Conservation (phyloP, 2,797 vertebrate genomes). For the Poeciliopsis paucimaculata region DNA sequence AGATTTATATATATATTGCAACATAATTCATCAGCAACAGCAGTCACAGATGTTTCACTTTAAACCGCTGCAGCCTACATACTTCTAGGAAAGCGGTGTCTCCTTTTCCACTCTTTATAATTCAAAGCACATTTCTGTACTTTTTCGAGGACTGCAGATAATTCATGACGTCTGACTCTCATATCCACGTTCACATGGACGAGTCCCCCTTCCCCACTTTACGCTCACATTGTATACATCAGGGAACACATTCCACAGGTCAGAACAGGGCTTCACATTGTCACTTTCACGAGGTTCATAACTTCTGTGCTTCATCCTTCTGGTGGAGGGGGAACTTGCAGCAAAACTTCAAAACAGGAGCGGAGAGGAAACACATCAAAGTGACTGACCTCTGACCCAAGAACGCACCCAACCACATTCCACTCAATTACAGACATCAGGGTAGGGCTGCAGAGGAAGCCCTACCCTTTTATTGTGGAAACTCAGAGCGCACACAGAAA, state of each 20-base stretch:
- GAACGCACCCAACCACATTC: constrained; percentile 73
- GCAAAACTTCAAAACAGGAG: constrained; percentile 67
- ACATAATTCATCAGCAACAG: constrained; percentile 20
- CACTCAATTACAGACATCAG: constrained; percentile 73
- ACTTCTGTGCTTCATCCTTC: constrained; percentile 41
- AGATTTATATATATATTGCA: background rate
- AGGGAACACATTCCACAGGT: constrained; percentile 24
- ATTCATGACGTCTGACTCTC: constrained; percentile 38
- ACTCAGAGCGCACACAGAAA: constrained; percentile 34
- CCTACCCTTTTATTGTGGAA: constrained; percentile 49
- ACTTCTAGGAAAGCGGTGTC: constrained; percentile 19
- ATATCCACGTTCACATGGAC: constrained; percentile 22
- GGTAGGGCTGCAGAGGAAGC: constrained; percentile 49
- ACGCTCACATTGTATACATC: constrained; percentile 17
- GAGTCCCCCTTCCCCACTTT: background rate
- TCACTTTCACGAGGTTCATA: constrained; percentile 30
- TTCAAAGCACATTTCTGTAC: constrained; percentile 42
- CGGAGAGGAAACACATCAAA: constrained; percentile 72
- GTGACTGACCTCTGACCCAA: constrained; percentile 74
- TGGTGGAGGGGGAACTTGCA: constrained; percentile 29
- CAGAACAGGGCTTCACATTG: constrained; percentile 5
- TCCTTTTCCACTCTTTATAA: constrained; percentile 35
- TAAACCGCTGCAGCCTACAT: constrained; percentile 19
- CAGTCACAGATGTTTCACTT: constrained; percentile 23
- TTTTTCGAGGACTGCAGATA: constrained; percentile 31